Percentiles rank a stretch among this genome's conserved stretches.
phyloP scores from a whole-genome alignment of 2,888 invertebrate genomes.

The Cordilura impudica region DNA sequence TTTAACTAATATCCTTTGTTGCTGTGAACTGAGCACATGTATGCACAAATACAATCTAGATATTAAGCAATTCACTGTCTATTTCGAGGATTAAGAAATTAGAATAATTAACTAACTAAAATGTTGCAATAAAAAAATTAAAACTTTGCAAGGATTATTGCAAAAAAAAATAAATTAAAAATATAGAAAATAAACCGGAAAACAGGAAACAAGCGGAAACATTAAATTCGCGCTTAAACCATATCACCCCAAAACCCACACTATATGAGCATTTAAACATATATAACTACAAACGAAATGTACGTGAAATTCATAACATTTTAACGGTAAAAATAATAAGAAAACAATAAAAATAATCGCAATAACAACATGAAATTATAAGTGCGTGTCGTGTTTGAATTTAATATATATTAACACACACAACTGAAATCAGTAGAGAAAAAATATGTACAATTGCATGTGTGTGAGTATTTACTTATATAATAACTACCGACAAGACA shows the following conservation, averaged over 20 bases:
- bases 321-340: constrained; percentile 12
- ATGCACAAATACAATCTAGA: no score
- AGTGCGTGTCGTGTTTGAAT: constrained; percentile 73
- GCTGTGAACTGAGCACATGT: no score
- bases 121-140: no score
- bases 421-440: background rate
- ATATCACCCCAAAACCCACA: constrained; percentile 52
- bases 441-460: constrained; percentile 1
- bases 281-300: constrained; percentile 11
- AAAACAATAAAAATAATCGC: constrained; percentile 61
- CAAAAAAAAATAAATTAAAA: no score
- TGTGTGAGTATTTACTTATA: background rate
- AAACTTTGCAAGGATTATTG: no score
- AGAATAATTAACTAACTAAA: no score
- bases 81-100: no score
- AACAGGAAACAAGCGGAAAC: constrained; percentile 58
- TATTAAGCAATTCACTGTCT: no score
- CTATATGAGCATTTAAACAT: constrained; percentile 1
- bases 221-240: constrained; percentile 65
- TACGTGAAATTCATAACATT: constrained; percentile 16
- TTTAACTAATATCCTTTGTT: no score
- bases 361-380: constrained; percentile 56
- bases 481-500: background rate
- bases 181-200: constrained; percentile 44
- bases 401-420: constrained; percentile 70